Evolutionary conservation across 53 echinoderm and acorn worm genomes (phyloP).

Genomic region (Mesocentrotus franciscanus): DNA sequence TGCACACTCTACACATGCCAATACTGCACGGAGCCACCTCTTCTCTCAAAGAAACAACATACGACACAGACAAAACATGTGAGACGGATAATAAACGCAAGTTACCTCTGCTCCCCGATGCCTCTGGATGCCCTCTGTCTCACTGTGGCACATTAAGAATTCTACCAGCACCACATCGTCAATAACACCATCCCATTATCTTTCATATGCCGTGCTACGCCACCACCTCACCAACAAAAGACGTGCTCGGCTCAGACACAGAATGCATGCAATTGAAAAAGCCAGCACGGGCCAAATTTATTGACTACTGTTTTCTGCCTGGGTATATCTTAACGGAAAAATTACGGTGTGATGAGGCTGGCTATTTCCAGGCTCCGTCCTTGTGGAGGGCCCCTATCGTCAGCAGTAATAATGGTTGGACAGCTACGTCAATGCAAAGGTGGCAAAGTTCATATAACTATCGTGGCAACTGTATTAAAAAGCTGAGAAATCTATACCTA

Average conservation of each 20-base stretch:
- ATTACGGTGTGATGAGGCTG: slow-evolving; percentile 1
- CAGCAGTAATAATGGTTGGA: slow-evolving; percentile 51
- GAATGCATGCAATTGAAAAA: slow-evolving; percentile 38
- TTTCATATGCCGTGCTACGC: slow-evolving; percentile 11
- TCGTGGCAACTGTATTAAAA: slow-evolving; percentile 30
- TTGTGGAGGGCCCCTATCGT: slow-evolving; percentile 23
- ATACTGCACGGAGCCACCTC: background rate
- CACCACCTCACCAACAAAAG: background rate
- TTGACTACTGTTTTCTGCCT: slow-evolving; percentile 44
- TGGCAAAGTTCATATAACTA: slow-evolving; percentile 38
- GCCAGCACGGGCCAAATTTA: slow-evolving; percentile 46
- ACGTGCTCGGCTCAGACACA: background rate
- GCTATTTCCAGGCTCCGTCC: slow-evolving; percentile 14
- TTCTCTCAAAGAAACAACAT: slow-evolving; percentile 11
- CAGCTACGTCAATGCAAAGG: slow-evolving; percentile 62
- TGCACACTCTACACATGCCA: background rate
- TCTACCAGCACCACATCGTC: slow-evolving; percentile 33
- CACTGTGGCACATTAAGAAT: slow-evolving; percentile 35
- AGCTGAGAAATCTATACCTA: slow-evolving; percentile 31
- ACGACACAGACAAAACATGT: background rate
- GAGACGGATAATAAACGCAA: slow-evolving; percentile 32
- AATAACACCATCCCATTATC: slow-evolving; percentile 41
- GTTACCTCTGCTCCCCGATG: slow-evolving; percentile 28
- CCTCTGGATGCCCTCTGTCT: slow-evolving; percentile 13
- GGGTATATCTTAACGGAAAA: slow-evolving; percentile 34